phyloP scores from a whole-genome alignment of 2,888 invertebrate species.

The Volucella inflata region DNA sequence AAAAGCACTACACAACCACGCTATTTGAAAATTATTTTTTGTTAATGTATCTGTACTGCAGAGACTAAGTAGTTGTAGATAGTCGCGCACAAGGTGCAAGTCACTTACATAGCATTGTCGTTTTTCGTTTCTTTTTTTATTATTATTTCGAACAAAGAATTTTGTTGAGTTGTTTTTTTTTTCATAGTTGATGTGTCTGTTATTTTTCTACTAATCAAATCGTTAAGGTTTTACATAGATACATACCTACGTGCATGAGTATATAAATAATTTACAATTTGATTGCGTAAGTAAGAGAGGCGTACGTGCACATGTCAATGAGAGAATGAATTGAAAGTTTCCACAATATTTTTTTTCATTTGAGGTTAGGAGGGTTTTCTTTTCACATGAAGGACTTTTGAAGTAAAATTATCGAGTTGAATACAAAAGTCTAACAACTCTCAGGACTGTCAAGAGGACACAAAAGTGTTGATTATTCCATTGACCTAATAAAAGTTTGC shows the following conservation, averaged over 20 bases:
- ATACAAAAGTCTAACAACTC: too few species aligned
- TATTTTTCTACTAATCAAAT: too few species aligned
- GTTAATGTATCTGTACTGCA: conserved; percentile 27
- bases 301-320: background rate
- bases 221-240: too few species aligned
- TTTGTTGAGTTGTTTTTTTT: conserved; percentile 21
- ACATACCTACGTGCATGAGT: background rate
- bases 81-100: conserved; percentile 43
- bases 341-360: conserved; percentile 1
- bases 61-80: conserved; percentile 25
- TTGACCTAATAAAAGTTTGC: too few species aligned
- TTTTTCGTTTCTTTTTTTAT: conserved; percentile 12
- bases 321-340: background rate
- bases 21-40: conserved; percentile 62
- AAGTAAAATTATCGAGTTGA: too few species aligned
- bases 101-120: conserved; percentile 5
- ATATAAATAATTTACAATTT: conserved; percentile 25
- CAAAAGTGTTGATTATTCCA: too few species aligned
- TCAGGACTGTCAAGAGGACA: too few species aligned
- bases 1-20: conserved; percentile 30
- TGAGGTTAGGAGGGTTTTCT: background rate
- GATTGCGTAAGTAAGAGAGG: conserved; percentile 45
- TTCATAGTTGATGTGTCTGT: conserved; percentile 10
- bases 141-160: conserved; percentile 3
- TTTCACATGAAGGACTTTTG: background rate